Percentiles rank a stretch among this genome's conserved stretches.
Evolutionary conservation across 2,888 invertebrate species (phyloP).

Genomic region (Meteorus colon): DNA sequence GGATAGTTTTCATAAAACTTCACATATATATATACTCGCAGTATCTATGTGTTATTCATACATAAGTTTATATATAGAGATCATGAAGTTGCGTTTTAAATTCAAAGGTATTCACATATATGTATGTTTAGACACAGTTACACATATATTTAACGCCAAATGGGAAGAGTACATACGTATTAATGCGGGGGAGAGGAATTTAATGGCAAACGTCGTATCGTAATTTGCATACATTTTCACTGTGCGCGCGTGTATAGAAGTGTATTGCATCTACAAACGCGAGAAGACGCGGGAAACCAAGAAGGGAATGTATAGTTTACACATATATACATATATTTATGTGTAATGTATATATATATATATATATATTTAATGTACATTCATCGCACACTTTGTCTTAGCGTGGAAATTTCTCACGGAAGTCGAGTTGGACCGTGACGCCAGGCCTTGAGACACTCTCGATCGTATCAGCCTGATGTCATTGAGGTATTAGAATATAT

Average conservation of each 20-base stretch:
- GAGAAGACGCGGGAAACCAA: slow-evolving; percentile 34
- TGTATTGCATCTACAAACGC: slow-evolving; percentile 15
- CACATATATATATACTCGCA: not conserved
- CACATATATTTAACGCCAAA: not conserved
- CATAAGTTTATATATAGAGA: too few relatives aligned
- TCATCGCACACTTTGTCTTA: slow-evolving; percentile 57
- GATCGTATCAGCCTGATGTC: slow-evolving; percentile 19
- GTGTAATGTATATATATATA: too few relatives aligned
- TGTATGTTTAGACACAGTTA: not conserved
- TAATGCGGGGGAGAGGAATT: slow-evolving; percentile 42
- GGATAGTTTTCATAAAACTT: not conserved
- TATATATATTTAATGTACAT: slow-evolving; percentile 18
- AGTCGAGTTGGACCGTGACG: slow-evolving; percentile 56
- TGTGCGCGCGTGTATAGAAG: slow-evolving; percentile 33
- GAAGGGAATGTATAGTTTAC: slow-evolving; percentile 30
- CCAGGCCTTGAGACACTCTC: slow-evolving; percentile 38
- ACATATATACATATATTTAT: slow-evolving; percentile 4
- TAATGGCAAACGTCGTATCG: slow-evolving; percentile 63
- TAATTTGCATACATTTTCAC: slow-evolving; percentile 70
- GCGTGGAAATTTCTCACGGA: slow-evolving; percentile 66
- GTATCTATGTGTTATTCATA: too few relatives aligned
- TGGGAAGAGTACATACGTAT: slow-evolving; percentile 12
- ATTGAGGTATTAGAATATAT: slow-evolving; percentile 15
- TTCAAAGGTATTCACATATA: too few relatives aligned
- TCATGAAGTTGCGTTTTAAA: too few relatives aligned